Conservation (phyloP, 92 coral and sea anemone species). For the Epizoanthus fatuus region DNA sequence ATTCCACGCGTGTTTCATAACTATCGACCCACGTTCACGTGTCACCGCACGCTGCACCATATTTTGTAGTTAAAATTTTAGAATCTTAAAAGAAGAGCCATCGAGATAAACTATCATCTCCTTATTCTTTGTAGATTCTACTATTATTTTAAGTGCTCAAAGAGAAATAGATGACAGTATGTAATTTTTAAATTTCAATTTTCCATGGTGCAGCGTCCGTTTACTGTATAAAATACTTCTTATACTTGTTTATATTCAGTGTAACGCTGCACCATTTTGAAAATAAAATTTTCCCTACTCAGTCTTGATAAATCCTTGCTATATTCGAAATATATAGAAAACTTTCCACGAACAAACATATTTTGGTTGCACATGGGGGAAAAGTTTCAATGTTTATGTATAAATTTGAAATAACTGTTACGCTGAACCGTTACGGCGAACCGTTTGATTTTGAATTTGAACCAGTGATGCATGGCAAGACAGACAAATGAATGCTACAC, state of each 20-base stretch:
- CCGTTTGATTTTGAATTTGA: conserved; percentile 12
- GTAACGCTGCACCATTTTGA: conserved; percentile 19
- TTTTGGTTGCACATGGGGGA: neutral
- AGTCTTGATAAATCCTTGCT: neutral
- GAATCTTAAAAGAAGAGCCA: neutral
- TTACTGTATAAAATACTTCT: neutral
- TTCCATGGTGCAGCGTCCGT: conserved; percentile 29
- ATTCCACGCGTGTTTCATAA: neutral
- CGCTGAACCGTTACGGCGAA: conserved; percentile 10
- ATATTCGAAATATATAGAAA: neutral
- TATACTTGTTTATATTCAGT: neutral
- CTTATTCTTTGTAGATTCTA: neutral
- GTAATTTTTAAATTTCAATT: neutral
- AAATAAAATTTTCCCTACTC: neutral
- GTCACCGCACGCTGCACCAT: neutral
- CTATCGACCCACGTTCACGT: neutral
- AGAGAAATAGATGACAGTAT: neutral
- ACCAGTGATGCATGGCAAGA: conserved; percentile 12
- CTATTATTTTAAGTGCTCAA: neutral
- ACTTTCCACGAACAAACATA: conserved; percentile 1
- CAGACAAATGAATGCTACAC: neutral
- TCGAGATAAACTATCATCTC: neutral
- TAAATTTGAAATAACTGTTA: neutral
- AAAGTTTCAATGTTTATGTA: neutral
- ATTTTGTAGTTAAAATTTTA: neutral